These are phyloP conservation scores for Procambarus clarkii DNA, from an alignment of 1,140 invertebrate genomes.

Conservation along the genomic window DNA sequence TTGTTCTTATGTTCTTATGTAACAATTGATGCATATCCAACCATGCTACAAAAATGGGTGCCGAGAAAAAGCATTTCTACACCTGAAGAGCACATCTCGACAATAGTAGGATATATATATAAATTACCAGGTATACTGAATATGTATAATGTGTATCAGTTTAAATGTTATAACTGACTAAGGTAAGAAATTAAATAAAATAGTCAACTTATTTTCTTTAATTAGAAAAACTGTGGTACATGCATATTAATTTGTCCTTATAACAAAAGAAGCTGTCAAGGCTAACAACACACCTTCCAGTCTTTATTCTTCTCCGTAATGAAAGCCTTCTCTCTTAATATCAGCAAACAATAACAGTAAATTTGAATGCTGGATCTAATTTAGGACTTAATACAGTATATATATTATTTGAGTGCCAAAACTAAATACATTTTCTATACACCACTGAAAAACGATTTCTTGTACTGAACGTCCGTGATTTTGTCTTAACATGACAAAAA, in stretches of 20 bases:
- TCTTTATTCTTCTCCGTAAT: not conserved
- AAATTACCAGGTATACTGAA: too few species aligned
- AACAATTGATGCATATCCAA: too few species aligned
- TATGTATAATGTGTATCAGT: too few species aligned
- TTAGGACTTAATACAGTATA: not conserved
- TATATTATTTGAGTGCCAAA: not conserved
- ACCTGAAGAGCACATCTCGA: too few species aligned
- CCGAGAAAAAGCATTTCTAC: too few species aligned
- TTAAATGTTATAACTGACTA: too few species aligned
- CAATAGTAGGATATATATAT: too few species aligned
- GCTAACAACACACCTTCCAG: not conserved
- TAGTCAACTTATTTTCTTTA: not conserved
- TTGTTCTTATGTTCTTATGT: too few species aligned
- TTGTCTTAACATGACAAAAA: not conserved
- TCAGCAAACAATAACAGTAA: not conserved
- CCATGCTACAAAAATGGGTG: too few species aligned
- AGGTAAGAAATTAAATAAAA: not conserved
- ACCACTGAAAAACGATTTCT: constrained; percentile 11
- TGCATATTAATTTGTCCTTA: not conserved
- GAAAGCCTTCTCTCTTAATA: not conserved
- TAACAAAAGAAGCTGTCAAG: not conserved
- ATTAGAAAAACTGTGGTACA: constrained; percentile 8
- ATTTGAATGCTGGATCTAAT: not conserved
- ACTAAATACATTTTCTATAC: not conserved
- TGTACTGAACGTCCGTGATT: not conserved